These are phyloP conservation scores for Conger conger DNA, from an alignment of 2,113 vertebrate genomes.

Conservation along the genomic window DNA sequence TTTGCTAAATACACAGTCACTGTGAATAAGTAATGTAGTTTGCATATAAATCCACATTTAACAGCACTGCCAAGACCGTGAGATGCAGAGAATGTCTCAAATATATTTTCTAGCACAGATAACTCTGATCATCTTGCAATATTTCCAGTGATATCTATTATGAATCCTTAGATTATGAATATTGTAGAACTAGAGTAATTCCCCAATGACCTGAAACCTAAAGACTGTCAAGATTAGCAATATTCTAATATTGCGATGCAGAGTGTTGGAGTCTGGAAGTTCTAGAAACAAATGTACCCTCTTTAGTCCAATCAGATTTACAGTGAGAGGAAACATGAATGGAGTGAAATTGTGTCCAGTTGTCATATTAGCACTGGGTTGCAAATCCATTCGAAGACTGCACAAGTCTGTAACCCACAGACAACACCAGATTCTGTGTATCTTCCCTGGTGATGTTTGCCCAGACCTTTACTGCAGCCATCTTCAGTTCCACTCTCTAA, in stretches of 20 bases:
- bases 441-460: too few relatives aligned
- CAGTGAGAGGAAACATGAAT: not conserved
- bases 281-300: not conserved
- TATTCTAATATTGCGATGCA: not conserved
- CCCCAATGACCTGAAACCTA: not conserved
- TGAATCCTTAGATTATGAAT: not conserved
- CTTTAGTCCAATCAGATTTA: not conserved
- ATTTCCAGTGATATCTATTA: not conserved
- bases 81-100: not conserved
- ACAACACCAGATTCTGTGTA: too few relatives aligned
- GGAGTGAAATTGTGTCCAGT: not conserved
- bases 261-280: not conserved
- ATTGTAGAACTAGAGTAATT: not conserved
- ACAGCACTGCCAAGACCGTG: not conserved
- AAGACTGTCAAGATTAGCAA: not conserved
- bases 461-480: not conserved
- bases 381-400: too few relatives aligned
- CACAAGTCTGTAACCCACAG: too few relatives aligned
- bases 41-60: not conserved
- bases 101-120: not conserved
- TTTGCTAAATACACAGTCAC: not conserved
- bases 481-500: too few relatives aligned
- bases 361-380: too few relatives aligned
- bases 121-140: not conserved
- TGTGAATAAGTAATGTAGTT: not conserved